These are phyloP conservation scores for Trissolcus basalis DNA, from an alignment of 1,140 invertebrate species.

Conservation along the genomic window DNA sequence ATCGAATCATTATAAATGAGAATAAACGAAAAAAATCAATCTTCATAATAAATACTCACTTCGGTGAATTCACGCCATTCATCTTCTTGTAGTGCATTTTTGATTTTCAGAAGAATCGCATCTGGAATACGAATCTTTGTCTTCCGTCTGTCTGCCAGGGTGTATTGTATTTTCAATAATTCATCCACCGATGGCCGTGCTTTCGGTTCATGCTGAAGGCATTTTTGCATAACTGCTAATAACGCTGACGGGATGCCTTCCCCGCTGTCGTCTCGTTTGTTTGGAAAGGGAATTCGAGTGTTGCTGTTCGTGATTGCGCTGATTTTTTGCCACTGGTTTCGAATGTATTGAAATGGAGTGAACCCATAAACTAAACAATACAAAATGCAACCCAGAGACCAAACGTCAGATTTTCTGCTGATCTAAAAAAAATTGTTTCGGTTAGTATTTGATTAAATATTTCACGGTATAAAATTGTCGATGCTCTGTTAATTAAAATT, in stretches of 20 bases:
- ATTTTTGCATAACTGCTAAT: constrained; percentile 80
- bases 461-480: too few species aligned
- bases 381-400: constrained; percentile 97
- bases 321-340: constrained; percentile 85
- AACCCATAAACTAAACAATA: constrained; percentile 93
- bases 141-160: constrained; percentile 35
- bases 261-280: constrained; percentile 63
- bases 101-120: constrained; percentile 67
- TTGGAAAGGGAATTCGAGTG: constrained; percentile 85
- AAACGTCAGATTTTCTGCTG: constrained; percentile 95
- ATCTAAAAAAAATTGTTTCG: constrained; percentile 79
- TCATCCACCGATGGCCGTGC: constrained; percentile 83
- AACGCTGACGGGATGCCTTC: constrained; percentile 73
- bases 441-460: background rate
- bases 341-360: constrained; percentile 93
- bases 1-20: too few species aligned
- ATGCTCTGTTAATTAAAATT: constrained; percentile 4
- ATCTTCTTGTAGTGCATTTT: constrained; percentile 60
- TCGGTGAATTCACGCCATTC: constrained; percentile 69
- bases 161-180: constrained; percentile 82
- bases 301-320: constrained; percentile 88
- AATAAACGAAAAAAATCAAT: too few species aligned
- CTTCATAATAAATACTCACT: constrained; percentile 47
- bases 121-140: constrained; percentile 27
- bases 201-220: constrained; percentile 83